Base-by-base conservation (phyloP, 2,888 invertebrate genomes). In the Odontothrips loti region DNA sequence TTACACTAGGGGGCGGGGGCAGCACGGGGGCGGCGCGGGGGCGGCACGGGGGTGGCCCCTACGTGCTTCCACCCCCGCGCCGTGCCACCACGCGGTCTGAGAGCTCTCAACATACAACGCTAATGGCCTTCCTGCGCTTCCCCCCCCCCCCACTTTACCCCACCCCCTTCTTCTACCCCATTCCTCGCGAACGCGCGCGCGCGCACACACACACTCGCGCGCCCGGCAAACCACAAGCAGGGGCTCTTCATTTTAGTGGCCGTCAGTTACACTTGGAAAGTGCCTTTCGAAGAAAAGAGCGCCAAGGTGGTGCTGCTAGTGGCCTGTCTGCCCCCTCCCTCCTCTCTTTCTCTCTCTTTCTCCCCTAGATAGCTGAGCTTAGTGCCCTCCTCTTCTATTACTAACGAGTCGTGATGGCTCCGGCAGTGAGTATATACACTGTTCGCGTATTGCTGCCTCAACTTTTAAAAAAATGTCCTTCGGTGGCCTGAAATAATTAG, bases 211-310 rank as follows among this genome's bases (percentile, higher is more conserved):
- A n/a, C 63, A n/a, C 63, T 51, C 58, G 15, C 58, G 6, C 3
- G 58, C 15, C 58, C 20, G 17, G 58, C 68, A 23, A 75, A 75
- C 68, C 68, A 27, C 68, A 27, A 75, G 68, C 68, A 75, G 68
- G 68, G 68, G 68, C 68, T 75, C 68, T 75, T 75, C 68, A 75
- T 75, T 75, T 75, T 75, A 75, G 68, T 75, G 68, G 23, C 68
- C 68, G 68, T 75, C 68, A 75, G 68, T 75, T 75, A 75, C 68
- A 75, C 68, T 23, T 27, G 68, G 68, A 23, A 75, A 75, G 68
- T 75, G 68, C 68, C 68, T 27, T 75, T 75, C 27, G 68, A 75
- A 75, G 68, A 23, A 75, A 27, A 75, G 68, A 27, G 68, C 27
- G 68, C 68, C 68, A 23, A 12, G 17, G 58, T n/a, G 20, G 58